A percentile compares a stretch with the other conserved stretches of the same genome.
These are phyloP conservation scores for Xylocopa sonorina DNA, from an alignment of 1,140 invertebrate species.

Conservation along the genomic window DNA sequence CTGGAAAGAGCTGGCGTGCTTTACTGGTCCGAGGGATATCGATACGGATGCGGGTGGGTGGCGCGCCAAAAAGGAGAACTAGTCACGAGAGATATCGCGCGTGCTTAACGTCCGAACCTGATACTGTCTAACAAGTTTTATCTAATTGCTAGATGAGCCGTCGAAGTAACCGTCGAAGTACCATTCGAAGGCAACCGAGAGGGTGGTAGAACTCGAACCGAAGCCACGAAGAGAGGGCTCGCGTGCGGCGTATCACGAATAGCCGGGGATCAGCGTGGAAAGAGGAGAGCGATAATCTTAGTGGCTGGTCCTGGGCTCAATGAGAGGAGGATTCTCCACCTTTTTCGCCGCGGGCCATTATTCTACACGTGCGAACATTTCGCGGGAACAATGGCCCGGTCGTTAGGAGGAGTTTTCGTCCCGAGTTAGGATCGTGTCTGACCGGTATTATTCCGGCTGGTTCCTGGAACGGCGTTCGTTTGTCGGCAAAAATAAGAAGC, in stretches of 20 bases:
- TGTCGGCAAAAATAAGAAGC: constrained; percentile 64
- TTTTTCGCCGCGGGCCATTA: constrained; percentile 55
- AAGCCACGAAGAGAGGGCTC: neutral
- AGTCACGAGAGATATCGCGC: neutral
- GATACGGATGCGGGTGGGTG: constrained; percentile 2
- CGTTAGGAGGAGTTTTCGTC: constrained; percentile 54
- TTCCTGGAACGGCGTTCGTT: constrained; percentile 58
- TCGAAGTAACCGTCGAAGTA: neutral
- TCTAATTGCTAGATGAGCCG: too few relatives aligned
- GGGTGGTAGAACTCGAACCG: too few relatives aligned
- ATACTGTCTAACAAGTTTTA: too few relatives aligned
- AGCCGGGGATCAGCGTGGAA: neutral
- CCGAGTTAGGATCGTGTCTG: constrained; percentile 49
- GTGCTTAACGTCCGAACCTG: too few relatives aligned
- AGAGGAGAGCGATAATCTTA: neutral
- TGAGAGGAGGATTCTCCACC: constrained; percentile 35
- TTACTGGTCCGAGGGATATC: constrained; percentile 22
- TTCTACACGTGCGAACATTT: constrained; percentile 67
- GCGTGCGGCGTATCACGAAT: neutral
- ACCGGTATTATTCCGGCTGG: constrained; percentile 42
- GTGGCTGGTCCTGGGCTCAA: constrained; percentile 13
- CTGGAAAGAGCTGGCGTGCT: neutral
- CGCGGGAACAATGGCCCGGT: constrained; percentile 63
- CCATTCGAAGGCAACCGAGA: neutral
- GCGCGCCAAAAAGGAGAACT: too few relatives aligned